Conservation (phyloP, 2,113 vertebrate species). For the Ia io region DNA sequence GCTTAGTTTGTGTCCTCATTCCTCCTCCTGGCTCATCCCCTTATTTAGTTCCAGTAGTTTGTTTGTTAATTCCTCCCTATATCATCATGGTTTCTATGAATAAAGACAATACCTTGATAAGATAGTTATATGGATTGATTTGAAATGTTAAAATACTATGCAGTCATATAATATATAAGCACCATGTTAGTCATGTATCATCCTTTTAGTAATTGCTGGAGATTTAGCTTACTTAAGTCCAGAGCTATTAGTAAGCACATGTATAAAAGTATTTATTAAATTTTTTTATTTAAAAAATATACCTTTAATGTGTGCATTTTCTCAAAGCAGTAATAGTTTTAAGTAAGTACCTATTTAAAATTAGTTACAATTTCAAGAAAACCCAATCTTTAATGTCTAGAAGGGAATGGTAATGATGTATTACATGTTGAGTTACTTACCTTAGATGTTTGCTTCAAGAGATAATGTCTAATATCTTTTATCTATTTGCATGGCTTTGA, state of each 20-base stretch:
- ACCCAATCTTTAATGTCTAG: background rate
- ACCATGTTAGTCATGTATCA: background rate
- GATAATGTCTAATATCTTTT: slow-evolving; percentile 23
- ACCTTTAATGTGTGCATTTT: background rate
- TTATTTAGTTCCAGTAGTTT: background rate
- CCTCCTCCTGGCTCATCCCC: background rate
- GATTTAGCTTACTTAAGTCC: background rate
- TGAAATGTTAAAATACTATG: background rate
- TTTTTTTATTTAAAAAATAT: background rate
- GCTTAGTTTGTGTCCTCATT: background rate
- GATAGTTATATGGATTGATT: background rate
- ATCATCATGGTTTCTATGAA: background rate
- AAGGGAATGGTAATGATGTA: background rate
- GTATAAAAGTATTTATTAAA: background rate
- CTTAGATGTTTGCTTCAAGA: slow-evolving; percentile 32
- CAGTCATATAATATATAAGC: background rate
- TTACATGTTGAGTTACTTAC: background rate
- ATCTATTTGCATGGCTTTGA: slow-evolving; percentile 39
- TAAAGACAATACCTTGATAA: background rate
- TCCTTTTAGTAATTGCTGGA: background rate
- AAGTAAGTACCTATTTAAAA: background rate
- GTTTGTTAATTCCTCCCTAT: background rate
- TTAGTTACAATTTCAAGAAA: background rate
- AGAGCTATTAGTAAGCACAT: background rate
- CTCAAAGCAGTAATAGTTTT: background rate